Evolutionary conservation across 1,140 invertebrate genomes (phyloP), one percentile per base, ranked within the genome.

Genomic region (Potamilus streckersoni): DNA sequence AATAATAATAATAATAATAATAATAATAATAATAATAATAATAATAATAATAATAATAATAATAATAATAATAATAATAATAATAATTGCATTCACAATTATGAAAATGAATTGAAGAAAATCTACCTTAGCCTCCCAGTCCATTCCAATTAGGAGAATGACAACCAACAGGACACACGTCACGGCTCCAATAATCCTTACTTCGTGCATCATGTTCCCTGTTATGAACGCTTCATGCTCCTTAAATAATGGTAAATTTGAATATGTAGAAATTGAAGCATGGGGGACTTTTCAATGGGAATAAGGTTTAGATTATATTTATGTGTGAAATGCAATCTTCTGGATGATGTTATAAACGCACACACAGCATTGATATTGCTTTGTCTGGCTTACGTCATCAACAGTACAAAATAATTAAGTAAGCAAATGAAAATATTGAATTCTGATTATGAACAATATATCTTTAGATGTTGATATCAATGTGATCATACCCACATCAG

Each of bases 171-270:
- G 69, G 16, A 90, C 78, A 31, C 89, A 81, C 4, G 91, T 86
- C 6, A 89, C 88, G 17, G 86, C 69, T 11, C 92, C 93, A 69
- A 93, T 92, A 20, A 93, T 88, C 31, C 93, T 80, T 11, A 93
- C 90, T 82, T 93, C 92, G 79, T 93, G 91, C 0, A 91, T 72
- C 8, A 78, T 85, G 64, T 89, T 78, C 3, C 82, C 85, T 6
- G 86, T 85, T 49, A 89, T 87, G n/a, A 72, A 20, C 5, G 71
- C 76, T 61, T 79, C 83, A 67, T 86, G 59, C 15, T 84, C 84
- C 86, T 88, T 57, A 16, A 76, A 78, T 49, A 11, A 49, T 49
- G 38, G 38, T 49, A 49, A 49, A 49, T 49, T 49, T 49, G 38
- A 49, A 49, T 49, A 8, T 8, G 38, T 49, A 49, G 38, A 11